Evolutionary conservation across 2,113 vertebrate genomes (phyloP), one percentile per base, ranked within the genome.

Genomic region (Leucopsar rothschildi): DNA sequence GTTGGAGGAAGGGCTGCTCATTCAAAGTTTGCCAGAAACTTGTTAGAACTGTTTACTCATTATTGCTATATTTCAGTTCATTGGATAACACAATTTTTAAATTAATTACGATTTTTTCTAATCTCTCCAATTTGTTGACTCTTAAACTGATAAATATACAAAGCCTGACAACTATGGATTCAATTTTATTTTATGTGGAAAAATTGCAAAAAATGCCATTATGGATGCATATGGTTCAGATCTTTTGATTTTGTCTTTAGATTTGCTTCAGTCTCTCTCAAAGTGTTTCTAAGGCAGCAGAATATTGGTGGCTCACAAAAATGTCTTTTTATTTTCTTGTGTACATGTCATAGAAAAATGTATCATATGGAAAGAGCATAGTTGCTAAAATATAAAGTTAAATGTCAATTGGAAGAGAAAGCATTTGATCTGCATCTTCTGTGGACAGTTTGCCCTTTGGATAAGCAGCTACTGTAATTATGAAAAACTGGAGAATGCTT

Each of bases 371-470:
- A 91, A 89, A 92, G 29, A 90, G 73, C 73, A 89, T 27, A 40
- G 23, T 40, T 77, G 77, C 63, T 71, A 63, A 86, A 86, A 79
- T 69, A 83, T 49, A 75, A 96, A 96, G 47, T 53, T 77, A 96
- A 92, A 93, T 73, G 96, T 93, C 95, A 95, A 29, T 80, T 88
- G 81, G 64, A 92, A 93, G 24, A 59, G 61, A 81, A 31, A 81
- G 73, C 52, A 93, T 78, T 95, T 94, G 60, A 81, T 92, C 75
- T 91, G 81, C 93, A 94, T 94, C 66, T 88, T 81, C 33, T 47
- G 23, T 94, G 59, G 85, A 95, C 37, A 90, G 49, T 80, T 96
- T 92, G 92, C 81, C 61, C 95, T 91, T 88, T 94, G 44, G 86
- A 76, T 40, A 92, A 81, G 73, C 64, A 89, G 55, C 76, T 75